Evolutionary conservation across 2,888 invertebrate genomes (phyloP), one percentile per base, ranked within the genome.

Genomic region (Eumerus sabulonum): DNA sequence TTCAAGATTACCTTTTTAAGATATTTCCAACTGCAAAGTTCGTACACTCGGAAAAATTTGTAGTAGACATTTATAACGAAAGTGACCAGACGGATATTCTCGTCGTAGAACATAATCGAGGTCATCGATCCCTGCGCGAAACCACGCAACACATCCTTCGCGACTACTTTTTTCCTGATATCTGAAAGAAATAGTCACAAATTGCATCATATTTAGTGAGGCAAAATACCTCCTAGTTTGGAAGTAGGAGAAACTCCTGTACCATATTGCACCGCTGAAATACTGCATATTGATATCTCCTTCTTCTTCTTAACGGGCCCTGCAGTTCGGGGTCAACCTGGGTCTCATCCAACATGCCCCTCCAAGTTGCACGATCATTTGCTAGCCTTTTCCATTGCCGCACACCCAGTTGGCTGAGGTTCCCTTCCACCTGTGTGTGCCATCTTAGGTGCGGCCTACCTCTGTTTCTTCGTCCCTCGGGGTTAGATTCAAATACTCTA

Each of bases 81-180:
- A 45, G 11, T 45, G 14, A 45, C 45, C 45, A 45, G 16, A 14
- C 13, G 17, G 45, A 45, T 14, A 45, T 45, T 45, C 45, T 45
- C 1, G 45, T 11, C 0, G 14, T 45, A 14, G 45, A 45, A 14
- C 13, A 45, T 11, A 45, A 45, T 45, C 45, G 45, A 45, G 17
- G 3, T 13, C 45, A 14, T 45, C 45, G 45, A 45, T 45, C 45
- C 13, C 14, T 45, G 11, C 45, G 45, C 27, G 27, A 13, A 16
- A 45, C 5, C 14, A 14, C 17, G 0, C 13, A 42, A 12, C 42
- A 42, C 4, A 13, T 42, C 4, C 42, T 42, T 42, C 42, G 12
- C 4, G 14, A 45, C 16, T 45, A 45, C 16, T 45, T 14, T 16
- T 45, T 45, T 16, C 14, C 45, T 16, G 16, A 45, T 16, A 45